A percentile compares a stretch with the other conserved stretches of the same genome.
Conservation (phyloP, 2,113 vertebrate genomes). For the Arizona elegans region DNA sequence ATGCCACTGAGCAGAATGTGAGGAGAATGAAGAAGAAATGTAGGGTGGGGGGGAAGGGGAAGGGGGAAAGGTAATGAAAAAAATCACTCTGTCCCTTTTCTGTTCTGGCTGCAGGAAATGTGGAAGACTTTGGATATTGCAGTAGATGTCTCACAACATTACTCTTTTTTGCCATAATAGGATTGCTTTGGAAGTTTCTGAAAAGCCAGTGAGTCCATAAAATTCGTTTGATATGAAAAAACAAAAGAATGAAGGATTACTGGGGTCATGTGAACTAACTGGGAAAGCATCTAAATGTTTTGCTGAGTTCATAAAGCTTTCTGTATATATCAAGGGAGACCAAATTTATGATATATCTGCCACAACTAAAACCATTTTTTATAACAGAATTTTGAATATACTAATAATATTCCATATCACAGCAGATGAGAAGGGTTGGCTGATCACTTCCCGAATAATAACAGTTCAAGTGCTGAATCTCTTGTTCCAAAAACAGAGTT, state of each 20-base stretch:
- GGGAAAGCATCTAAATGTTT: not conserved
- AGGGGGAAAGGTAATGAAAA: not conserved
- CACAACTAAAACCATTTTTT: not conserved
- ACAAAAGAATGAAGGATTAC: not conserved
- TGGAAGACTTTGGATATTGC: not conserved
- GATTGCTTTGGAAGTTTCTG: not conserved
- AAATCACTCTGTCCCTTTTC: not conserved
- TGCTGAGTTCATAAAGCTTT: not conserved
- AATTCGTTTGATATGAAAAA: not conserved
- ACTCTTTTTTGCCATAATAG: not conserved
- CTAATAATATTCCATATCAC: not conserved
- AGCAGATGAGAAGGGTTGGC: not conserved
- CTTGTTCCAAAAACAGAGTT: not conserved
- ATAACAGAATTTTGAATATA: not conserved
- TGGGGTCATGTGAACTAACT: not conserved
- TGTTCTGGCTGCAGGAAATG: not conserved
- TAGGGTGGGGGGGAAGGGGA: too few relatives aligned
- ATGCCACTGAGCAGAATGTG: not conserved
- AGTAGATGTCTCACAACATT: not conserved
- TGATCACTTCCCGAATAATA: not conserved
- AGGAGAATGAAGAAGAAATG: not conserved
- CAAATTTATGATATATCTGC: not conserved
- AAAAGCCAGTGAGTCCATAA: not conserved
- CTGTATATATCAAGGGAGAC: not conserved
- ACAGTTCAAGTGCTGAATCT: slow-evolving; percentile 30